phyloP scores from a whole-genome alignment of 2,888 invertebrate species.

The Drosophila antonietae region DNA sequence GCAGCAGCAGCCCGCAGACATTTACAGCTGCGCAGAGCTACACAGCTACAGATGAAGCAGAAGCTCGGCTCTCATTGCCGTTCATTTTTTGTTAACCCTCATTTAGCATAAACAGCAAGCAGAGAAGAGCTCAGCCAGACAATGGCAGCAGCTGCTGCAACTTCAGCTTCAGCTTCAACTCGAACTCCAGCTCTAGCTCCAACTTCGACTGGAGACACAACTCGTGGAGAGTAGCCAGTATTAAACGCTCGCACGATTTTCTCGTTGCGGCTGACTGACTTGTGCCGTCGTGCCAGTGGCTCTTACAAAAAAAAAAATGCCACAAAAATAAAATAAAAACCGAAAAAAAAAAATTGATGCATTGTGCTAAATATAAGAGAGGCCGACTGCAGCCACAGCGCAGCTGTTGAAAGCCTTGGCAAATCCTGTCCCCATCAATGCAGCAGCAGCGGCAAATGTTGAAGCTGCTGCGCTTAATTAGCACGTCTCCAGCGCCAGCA shows the following conservation, averaged over 20 bases:
- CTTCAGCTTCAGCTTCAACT: conserved; percentile 29
- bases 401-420: conserved; percentile 45
- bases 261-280: conserved; percentile 80
- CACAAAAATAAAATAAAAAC: conserved; percentile 14
- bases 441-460: conserved; percentile 15
- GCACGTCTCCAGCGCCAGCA: conserved; percentile 39
- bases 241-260: conserved; percentile 80
- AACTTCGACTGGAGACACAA: conserved; percentile 24
- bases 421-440: conserved; percentile 44
- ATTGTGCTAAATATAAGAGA: conserved; percentile 59
- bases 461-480: conserved; percentile 51
- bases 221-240: conserved; percentile 33
- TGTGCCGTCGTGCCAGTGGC: conserved; percentile 77
- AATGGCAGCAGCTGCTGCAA: conserved; percentile 47
- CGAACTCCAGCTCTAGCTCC: conserved; percentile 27
- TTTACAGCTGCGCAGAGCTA: conserved; percentile 49
- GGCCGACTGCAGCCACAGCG: conserved; percentile 18
- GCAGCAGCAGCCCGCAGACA: conserved; percentile 48
- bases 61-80: conserved; percentile 60
- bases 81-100: conserved; percentile 66
- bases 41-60: conserved; percentile 22
- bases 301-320: conserved; percentile 25
- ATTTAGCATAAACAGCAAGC: conserved; percentile 76
- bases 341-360: conserved; percentile 36
- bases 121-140: conserved; percentile 46